Percentiles rank a stretch among this genome's conserved stretches.
These are phyloP conservation scores for Chalcis sispes DNA, from an alignment of 2,888 invertebrate species.

Conservation along the genomic window DNA sequence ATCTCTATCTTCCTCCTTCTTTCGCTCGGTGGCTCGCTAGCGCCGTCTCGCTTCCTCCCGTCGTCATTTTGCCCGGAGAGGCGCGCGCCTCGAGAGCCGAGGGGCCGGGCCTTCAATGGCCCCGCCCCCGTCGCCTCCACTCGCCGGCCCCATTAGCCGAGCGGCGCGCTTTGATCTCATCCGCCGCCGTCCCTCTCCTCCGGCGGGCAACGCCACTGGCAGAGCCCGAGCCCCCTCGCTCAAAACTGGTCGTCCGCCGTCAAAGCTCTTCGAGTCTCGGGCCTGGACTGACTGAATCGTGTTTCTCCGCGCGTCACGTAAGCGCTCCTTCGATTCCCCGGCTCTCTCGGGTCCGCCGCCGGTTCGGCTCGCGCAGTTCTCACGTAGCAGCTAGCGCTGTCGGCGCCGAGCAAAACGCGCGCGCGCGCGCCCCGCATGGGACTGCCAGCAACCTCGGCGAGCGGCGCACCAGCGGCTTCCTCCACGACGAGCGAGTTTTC, in stretches of 20 bases:
- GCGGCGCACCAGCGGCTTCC: too few relatives aligned
- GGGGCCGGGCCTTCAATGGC: slow-evolving; percentile 56
- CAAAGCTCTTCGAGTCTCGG: slow-evolving; percentile 76
- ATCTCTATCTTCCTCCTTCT: too few relatives aligned
- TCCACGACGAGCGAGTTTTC: slow-evolving; percentile 20
- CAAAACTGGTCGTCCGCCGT: slow-evolving; percentile 56
- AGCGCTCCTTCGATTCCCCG: background rate
- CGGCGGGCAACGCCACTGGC: slow-evolving; percentile 56
- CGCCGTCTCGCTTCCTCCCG: slow-evolving; percentile 60
- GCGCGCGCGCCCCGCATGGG: background rate
- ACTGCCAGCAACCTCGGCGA: background rate
- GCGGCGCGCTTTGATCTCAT: slow-evolving; percentile 57
- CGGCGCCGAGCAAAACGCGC: background rate
- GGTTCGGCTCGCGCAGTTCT: background rate
- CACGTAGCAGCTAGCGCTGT: background rate
- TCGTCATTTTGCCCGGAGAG: slow-evolving; percentile 72
- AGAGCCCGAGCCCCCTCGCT: slow-evolving; percentile 66
- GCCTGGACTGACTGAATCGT: slow-evolving; percentile 67
- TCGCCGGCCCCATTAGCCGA: slow-evolving; percentile 49
- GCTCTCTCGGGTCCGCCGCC: background rate
- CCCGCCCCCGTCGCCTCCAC: slow-evolving; percentile 44
- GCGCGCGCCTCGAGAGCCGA: slow-evolving; percentile 56
- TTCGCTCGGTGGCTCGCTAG: too few relatives aligned
- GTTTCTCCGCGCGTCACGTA: background rate
- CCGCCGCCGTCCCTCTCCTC: slow-evolving; percentile 50